These are phyloP conservation scores for Alosa alosa DNA, from an alignment of 2,113 vertebrate species.

Conservation along the genomic window DNA sequence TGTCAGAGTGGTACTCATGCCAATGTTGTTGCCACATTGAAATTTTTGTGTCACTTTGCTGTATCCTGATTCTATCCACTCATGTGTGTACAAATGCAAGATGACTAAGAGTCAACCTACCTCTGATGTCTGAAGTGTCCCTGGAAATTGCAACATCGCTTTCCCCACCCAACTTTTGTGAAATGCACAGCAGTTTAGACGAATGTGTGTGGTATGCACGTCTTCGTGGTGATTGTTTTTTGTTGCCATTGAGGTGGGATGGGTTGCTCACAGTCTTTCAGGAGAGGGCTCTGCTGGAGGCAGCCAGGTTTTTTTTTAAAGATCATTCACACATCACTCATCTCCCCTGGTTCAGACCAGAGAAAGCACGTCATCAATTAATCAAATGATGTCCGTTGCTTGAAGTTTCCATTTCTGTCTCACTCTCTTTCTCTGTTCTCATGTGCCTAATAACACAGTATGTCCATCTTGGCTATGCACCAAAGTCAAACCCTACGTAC, in stretches of 20 bases:
- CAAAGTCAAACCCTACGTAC: not conserved
- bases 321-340: not conserved
- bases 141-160: slow-evolving; percentile 45
- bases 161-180: slow-evolving; percentile 40
- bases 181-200: not conserved
- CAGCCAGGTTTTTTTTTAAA: not conserved
- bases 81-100: not conserved
- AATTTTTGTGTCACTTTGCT: not conserved
- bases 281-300: not conserved
- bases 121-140: slow-evolving; percentile 26
- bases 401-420: not conserved
- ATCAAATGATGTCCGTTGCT: not conserved
- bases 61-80: not conserved
- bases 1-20: not conserved
- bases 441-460: not conserved
- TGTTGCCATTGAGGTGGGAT: not conserved
- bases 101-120: not conserved
- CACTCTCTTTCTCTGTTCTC: not conserved
- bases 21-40: not conserved
- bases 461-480: too few species aligned
- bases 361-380: not conserved
- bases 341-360: not conserved
- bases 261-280: not conserved
- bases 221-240: slow-evolving; percentile 7
- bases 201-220: slow-evolving; percentile 18